A percentile compares a stretch with the other conserved stretches of the same genome.
Conservation (phyloP, 2,113 vertebrate genomes). For the Collichthys lucidus region DNA sequence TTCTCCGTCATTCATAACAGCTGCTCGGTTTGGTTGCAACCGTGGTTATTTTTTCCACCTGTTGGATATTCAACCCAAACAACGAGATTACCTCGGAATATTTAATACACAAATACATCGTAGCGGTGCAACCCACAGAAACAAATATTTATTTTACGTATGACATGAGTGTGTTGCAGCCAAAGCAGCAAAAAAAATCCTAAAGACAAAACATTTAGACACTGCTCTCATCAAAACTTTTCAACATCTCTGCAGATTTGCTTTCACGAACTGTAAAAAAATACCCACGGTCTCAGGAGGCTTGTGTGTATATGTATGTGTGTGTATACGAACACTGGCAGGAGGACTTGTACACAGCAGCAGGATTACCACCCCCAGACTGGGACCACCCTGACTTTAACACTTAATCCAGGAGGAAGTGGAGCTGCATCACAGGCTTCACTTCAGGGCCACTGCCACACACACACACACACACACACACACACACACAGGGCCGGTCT, state of each 20-base stretch:
- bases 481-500: too few species aligned
- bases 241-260: conserved; percentile 63
- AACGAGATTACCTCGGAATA: conserved; percentile 46
- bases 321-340: conserved; percentile 49
- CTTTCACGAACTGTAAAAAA: conserved; percentile 71
- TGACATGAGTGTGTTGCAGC: conserved; percentile 31
- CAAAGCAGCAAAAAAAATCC: not conserved
- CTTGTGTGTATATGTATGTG: conserved; percentile 40
- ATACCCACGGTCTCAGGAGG: conserved; percentile 55
- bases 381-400: conserved; percentile 85
- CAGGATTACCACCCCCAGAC: conserved; percentile 74
- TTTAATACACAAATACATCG: conserved; percentile 46
- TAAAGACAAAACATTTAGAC: too few species aligned
- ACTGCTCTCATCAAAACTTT: conserved; percentile 47
- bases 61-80: conserved; percentile 41
- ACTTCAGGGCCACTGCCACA: conserved; percentile 57
- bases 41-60: not conserved
- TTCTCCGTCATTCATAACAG: not conserved
- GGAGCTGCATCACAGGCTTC: conserved; percentile 79
- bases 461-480: not conserved
- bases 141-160: conserved; percentile 66
- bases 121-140: conserved; percentile 27
- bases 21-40: not conserved
- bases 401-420: conserved; percentile 82
- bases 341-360: conserved; percentile 77